phyloP scores from a whole-genome alignment of 2,888 invertebrate genomes.

The Alviniconcha strummeri region DNA sequence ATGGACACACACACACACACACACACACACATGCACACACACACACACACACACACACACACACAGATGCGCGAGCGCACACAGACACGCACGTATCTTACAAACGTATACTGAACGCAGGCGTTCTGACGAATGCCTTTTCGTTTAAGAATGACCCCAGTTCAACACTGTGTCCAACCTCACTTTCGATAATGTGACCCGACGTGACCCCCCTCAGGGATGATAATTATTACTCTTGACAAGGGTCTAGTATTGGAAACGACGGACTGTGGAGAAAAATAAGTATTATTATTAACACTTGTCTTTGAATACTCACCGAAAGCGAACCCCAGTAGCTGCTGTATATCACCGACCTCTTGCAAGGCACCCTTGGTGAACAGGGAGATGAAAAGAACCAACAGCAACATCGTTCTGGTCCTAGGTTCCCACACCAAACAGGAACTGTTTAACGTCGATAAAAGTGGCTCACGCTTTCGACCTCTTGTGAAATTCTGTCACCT shows the following conservation, averaged over 20 bases:
- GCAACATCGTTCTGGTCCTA: neutral
- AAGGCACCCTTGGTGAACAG: neutral
- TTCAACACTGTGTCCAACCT: neutral
- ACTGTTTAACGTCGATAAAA: neutral
- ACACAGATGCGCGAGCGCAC: too few species aligned
- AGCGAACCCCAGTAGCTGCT: neutral
- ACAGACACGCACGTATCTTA: too few species aligned
- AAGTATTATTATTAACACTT: neutral
- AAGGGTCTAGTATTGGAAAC: neutral
- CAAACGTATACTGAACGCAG: too few species aligned
- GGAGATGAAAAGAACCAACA: neutral
- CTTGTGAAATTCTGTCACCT: neutral
- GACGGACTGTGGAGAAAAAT: neutral
- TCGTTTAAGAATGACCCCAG: neutral
- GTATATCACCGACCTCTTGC: constrained; percentile 5
- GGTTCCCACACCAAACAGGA: neutral
- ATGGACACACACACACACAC: too few species aligned
- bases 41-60: too few species aligned
- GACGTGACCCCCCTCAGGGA: too few species aligned
- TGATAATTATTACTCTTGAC: too few species aligned
- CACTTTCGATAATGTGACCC: too few species aligned
- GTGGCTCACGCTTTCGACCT: neutral
- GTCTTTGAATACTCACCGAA: neutral
- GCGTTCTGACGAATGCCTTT: neutral
- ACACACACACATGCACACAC: too few species aligned